Evolutionary conservation across 2,797 vertebrate genomes (phyloP).

Genomic region (Anguilla marmorata): DNA sequence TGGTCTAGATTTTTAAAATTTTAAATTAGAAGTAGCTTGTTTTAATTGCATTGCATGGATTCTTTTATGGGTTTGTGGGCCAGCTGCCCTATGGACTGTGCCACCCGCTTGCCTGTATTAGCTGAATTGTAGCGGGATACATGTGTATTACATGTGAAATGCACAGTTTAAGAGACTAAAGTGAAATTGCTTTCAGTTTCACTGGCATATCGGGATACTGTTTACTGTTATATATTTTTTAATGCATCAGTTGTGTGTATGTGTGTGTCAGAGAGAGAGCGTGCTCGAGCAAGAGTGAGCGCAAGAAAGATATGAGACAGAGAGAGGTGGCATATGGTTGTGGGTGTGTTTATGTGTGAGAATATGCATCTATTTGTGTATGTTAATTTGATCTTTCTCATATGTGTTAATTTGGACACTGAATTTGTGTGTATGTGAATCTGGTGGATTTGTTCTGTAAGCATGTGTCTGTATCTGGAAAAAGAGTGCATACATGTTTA

Average conservation of each 20-base stretch:
- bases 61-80: neutral
- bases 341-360: neutral
- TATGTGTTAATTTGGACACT: neutral
- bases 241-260: neutral
- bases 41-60: neutral
- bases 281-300: no score
- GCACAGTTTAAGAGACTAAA: neutral
- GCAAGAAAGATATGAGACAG: no score
- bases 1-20: no score
- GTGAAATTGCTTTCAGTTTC: slow-evolving; percentile 3
- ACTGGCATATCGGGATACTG: neutral
- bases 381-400: neutral
- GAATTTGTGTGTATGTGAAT: neutral
- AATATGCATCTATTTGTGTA: neutral
- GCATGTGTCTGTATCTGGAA: no score
- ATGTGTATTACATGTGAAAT: neutral
- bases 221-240: neutral
- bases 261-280: neutral
- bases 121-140: neutral
- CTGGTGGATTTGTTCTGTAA: neutral
- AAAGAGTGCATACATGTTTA: neutral
- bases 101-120: neutral
- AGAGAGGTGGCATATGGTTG: neutral
- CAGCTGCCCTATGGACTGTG: neutral
- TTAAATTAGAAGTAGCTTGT: no score